A percentile compares a stretch with the other conserved stretches of the same genome.
Evolutionary conservation across 2,888 invertebrate species (phyloP).

Genomic region (Digitonthophagus gazella): DNA sequence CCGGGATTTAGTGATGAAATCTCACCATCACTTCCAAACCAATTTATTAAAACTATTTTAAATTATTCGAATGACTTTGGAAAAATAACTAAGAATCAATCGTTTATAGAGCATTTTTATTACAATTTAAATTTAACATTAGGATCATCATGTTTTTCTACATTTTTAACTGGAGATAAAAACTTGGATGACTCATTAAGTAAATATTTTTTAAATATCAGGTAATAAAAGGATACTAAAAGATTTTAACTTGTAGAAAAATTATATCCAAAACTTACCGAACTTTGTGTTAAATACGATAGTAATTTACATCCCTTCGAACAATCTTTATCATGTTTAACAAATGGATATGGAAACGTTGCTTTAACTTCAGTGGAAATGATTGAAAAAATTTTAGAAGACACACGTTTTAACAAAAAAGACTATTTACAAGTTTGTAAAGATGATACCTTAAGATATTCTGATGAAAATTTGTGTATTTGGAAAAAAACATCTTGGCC

Average conservation of each 20-base stretch:
- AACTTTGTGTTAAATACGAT: not conserved
- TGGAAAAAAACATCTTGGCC: not conserved
- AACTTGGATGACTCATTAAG: too few relatives aligned
- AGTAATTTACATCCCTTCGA: not conserved
- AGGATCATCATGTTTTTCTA: not conserved
- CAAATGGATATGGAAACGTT: not conserved
- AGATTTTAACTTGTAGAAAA: not conserved
- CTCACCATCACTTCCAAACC: not conserved
- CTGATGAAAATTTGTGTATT: not conserved
- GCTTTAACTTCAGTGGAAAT: not conserved
- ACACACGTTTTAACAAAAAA: not conserved
- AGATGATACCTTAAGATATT: not conserved
- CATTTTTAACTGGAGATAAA: not conserved
- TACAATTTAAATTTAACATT: not conserved
- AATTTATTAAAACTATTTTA: not conserved
- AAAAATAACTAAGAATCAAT: not conserved
- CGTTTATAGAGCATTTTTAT: not conserved
- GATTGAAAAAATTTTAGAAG: not conserved
- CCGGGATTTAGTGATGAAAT: not conserved
- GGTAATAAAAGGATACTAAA: not conserved
- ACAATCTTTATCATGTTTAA: not conserved
- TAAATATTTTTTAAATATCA: not conserved
- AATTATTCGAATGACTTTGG: not conserved
- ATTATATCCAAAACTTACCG: not conserved
- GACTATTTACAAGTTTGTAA: not conserved